Evolutionary conservation across 2,888 invertebrate species (phyloP), one percentile per base, ranked within the genome.

Genomic region (Pristionchus mayeri): DNA sequence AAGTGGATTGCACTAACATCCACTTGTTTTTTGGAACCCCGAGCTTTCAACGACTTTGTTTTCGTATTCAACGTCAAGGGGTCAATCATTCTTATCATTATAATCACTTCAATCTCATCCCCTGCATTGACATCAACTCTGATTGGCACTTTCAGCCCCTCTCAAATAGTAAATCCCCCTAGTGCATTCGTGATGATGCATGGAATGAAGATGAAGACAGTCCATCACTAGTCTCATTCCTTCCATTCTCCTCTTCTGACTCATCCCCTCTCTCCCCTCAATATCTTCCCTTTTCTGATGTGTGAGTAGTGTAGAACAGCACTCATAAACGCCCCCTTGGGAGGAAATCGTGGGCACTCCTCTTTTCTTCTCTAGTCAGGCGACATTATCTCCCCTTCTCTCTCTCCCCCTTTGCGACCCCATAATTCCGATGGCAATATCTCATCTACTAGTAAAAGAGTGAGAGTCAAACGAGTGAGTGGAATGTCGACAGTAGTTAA

Each of bases 371-470:
- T n/a, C n/a, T 24, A 48, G 37, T 18, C 40, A 13, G 37, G 40
- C n/a, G 44, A 75, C 75, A 16, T 30, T 75, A 40, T 75, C 75
- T 75, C 75, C 44, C 21, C 63, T 54, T 30, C 27, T 11, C 34
- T 34, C 13, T 34, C 30, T 21, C 16, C 30, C 4, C 27, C 13
- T 6, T 13, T 44, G 44, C 63, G 63, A 63, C 63, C 63, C 34
- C 63, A 63, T 63, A 63, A 63, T 16, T 30, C 18, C 30, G 34
- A 63, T 34, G 63, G 63, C 63, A 63, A 63, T 63, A 63, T 63
- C 63, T 63, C 63, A 63, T 63, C 63, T 63, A 34, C 34, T n/a
- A 57, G 24, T 44, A 44, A 24, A 9, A 16, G 60, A 63, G 63
- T 18, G 0, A 18, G 18, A 27, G 34, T 63, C 34, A 63, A 63